Evolutionary conservation across 2,113 vertebrate genomes (phyloP), one percentile per base, ranked within the genome.

Genomic region (Anser brachyrhynchus): DNA sequence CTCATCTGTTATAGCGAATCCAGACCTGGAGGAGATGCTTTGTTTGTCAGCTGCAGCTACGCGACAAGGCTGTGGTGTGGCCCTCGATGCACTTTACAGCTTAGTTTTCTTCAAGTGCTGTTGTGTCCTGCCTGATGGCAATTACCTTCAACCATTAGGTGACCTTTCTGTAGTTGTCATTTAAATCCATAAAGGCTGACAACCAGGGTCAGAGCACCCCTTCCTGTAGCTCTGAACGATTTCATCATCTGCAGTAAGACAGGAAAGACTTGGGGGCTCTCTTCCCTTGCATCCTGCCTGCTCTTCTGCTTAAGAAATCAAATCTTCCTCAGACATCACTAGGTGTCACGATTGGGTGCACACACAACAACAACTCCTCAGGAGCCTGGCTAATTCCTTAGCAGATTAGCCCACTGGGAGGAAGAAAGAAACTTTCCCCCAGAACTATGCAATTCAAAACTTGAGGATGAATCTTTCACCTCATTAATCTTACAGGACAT

Each of bases 31-130:
- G 39, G 79, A 62, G 46, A n/a, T 18, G 18, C 28, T 76, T 55
- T 0, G 0, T 54, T 59, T 61, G 28, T n/a, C 78, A 83, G 37
- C 12, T 1, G 0, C 22, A 9, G 49, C 58, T 71, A 39, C 18
- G 11, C 3, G 28, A 33, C 39, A 55, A 78, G 22, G 57, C 49
- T 51, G 76, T 25, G n/a, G 19, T 33, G 55, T 3, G 6, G 85
- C 21, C 28, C 41, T 72, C 29, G 16, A n/a, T 35, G 11, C 11
- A 23, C 49, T 55, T 55, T 19, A 64, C 14, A 55, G 65, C 57
- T 49, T 55, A 33, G 39, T n/a, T 46, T 79, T 71, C 65, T 54
- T 57, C 58, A 73, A 65, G 49, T 15, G 18, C 23, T 29, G 58
- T n/a, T 57, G 23, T 39, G 37, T 46, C 37, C 75, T 64, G 26